These are phyloP conservation scores for Ochotona curzoniae DNA, from an alignment of 2,113 vertebrate genomes.

Conservation along the genomic window DNA sequence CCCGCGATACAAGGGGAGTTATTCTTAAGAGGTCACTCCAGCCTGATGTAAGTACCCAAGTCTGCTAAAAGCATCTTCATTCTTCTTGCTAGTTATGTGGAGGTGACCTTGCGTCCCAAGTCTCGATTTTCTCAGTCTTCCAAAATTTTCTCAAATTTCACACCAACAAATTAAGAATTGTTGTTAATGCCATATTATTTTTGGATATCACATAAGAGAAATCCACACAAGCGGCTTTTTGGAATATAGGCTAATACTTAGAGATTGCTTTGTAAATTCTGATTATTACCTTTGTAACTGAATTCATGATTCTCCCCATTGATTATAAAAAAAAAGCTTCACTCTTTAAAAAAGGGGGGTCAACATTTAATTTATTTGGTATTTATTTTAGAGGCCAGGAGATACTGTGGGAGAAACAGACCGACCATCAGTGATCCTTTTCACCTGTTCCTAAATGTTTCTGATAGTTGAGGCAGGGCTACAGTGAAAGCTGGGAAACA, in stretches of 20 bases:
- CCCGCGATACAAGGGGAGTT: background rate
- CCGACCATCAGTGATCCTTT: no score
- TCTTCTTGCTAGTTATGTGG: background rate
- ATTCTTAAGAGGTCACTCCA: background rate
- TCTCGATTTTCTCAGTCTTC: background rate
- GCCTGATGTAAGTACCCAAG: background rate
- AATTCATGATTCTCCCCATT: background rate
- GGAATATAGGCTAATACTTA: background rate
- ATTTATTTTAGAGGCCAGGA: no score
- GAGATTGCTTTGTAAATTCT: background rate
- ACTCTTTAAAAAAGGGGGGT: background rate
- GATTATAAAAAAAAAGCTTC: background rate
- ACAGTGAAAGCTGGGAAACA: no score
- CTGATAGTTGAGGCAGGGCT: no score
- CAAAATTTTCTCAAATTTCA: background rate
- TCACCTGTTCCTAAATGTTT: no score
- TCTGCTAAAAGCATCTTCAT: background rate
- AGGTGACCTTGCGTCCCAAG: background rate
- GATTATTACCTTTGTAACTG: background rate
- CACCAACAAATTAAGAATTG: background rate
- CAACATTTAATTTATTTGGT: no score
- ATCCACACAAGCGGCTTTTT: background rate
- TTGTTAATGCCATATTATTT: background rate
- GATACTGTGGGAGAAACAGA: no score
- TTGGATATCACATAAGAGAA: slow-evolving; percentile 22